Evolutionary conservation across 1,140 invertebrate genomes (phyloP).

Genomic region (Caerostris extrusa): DNA sequence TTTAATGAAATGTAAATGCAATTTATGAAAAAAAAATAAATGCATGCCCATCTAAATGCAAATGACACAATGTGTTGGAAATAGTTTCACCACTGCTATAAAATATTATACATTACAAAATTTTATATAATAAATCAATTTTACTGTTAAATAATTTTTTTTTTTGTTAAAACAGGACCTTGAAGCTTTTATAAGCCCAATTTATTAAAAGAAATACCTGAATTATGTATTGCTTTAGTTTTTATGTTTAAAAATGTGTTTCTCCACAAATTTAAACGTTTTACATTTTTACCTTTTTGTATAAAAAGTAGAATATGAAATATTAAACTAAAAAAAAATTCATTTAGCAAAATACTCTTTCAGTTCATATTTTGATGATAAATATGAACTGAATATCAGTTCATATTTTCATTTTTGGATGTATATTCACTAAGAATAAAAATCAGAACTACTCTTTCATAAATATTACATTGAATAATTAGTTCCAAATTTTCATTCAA

Average conservation of each 20-base stretch:
- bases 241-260: background rate
- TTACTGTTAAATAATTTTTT: too few relatives aligned
- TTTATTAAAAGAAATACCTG: background rate
- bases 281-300: background rate
- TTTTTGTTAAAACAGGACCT: background rate
- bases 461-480: slow-evolving; percentile 7
- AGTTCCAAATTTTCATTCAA: slow-evolving; percentile 3
- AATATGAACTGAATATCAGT: background rate
- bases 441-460: background rate
- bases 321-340: slow-evolving; percentile 33
- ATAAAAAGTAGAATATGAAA: slow-evolving; percentile 21
- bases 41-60: background rate
- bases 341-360: slow-evolving; percentile 34
- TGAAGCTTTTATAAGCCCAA: background rate
- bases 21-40: background rate
- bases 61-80: background rate
- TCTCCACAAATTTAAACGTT: background rate
- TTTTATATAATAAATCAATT: background rate
- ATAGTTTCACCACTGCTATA: slow-evolving; percentile 3
- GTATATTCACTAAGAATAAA: slow-evolving; percentile 1
- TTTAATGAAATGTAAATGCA: background rate
- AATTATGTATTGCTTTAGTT: background rate
- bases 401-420: background rate
- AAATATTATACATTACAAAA: background rate
- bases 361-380: background rate